Conservation (phyloP, 2,113 vertebrate species). For the Tor tambroides region DNA sequence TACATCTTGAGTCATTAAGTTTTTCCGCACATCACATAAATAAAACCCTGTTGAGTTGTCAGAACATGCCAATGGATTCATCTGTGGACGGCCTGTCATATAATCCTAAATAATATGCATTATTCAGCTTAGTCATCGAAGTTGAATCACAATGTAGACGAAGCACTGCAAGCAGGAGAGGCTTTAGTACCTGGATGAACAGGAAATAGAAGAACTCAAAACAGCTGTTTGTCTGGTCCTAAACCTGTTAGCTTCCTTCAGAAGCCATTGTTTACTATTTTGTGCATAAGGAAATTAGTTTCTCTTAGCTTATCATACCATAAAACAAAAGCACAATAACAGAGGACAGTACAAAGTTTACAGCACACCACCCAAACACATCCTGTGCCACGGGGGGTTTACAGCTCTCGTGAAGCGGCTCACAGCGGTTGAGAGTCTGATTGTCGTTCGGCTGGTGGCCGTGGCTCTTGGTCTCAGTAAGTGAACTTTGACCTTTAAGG, state of each 20-base stretch:
- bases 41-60: constrained; percentile 22
- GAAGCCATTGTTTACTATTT: constrained; percentile 52
- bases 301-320: constrained; percentile 27
- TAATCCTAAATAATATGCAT: constrained; percentile 15
- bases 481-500: constrained; percentile 19
- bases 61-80: constrained; percentile 23
- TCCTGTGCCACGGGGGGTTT: constrained; percentile 34
- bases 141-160: constrained; percentile 18
- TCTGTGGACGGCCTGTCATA: background rate
- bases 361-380: background rate
- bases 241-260: constrained; percentile 34
- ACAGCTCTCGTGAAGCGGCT: constrained; percentile 15
- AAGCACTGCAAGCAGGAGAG: background rate
- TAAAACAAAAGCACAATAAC: constrained; percentile 22
- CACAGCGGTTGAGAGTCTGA: background rate
- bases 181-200: background rate
- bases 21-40: constrained; percentile 14
- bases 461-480: too few relatives aligned
- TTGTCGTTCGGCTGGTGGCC: background rate
- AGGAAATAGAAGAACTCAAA: constrained; percentile 13
- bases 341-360: constrained; percentile 8
- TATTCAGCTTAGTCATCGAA: constrained; percentile 9
- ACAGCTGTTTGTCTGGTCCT: constrained; percentile 48
- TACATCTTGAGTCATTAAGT: constrained; percentile 33
- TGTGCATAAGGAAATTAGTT: constrained; percentile 26